A percentile compares a stretch with the other conserved stretches of the same genome.
These are phyloP conservation scores for Heteromurus nitidus DNA, from an alignment of 2,888 invertebrate genomes.

Conservation along the genomic window DNA sequence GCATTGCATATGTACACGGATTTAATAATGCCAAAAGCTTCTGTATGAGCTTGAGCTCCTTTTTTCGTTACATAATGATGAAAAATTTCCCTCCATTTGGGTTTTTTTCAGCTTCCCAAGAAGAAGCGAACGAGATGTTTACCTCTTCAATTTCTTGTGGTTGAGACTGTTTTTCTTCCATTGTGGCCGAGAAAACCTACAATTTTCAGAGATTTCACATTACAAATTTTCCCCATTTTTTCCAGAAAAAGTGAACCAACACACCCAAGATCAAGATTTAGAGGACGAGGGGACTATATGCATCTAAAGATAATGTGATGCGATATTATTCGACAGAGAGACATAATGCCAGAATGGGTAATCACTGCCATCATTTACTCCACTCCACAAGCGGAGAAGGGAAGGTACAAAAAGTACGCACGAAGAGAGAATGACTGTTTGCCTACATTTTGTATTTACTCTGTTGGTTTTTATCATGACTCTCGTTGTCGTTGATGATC, in stretches of 20 bases:
- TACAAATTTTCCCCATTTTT: constrained; percentile 35
- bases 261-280: constrained; percentile 9
- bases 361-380: constrained; percentile 39
- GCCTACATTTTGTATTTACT: neutral
- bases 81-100: constrained; percentile 44
- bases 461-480: constrained; percentile 38
- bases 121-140: neutral
- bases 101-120: constrained; percentile 22
- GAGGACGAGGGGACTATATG: neutral
- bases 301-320: too few relatives aligned
- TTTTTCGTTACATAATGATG: constrained; percentile 38
- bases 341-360: constrained; percentile 26
- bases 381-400: neutral
- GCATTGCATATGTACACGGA: constrained; percentile 22
- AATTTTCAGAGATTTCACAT: constrained; percentile 40
- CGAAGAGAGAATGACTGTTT: too few relatives aligned
- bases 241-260: constrained; percentile 21
- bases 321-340: neutral
- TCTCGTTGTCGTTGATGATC: too few relatives aligned
- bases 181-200: constrained; percentile 11
- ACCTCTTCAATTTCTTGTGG: constrained; percentile 25
- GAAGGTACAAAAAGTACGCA: constrained; percentile 1
- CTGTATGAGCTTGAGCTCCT: constrained; percentile 13
- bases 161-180: constrained; percentile 1
- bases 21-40: constrained; percentile 36